A percentile compares a stretch with the other conserved stretches of the same genome.
These are phyloP conservation scores for Karalla daura DNA, from an alignment of 2,797 vertebrate genomes.

Conservation along the genomic window DNA sequence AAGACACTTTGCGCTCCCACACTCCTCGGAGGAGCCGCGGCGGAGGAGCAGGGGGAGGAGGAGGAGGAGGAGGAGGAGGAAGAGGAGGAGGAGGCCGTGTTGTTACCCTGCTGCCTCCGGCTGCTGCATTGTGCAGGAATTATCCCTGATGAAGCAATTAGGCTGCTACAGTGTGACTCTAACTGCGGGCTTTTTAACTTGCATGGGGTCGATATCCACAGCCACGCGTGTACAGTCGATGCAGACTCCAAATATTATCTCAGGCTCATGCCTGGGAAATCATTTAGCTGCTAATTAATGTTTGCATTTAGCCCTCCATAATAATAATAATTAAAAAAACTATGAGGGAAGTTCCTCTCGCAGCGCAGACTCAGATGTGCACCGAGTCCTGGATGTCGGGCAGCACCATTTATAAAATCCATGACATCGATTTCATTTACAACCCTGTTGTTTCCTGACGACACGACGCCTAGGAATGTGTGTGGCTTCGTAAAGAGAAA, in stretches of 20 bases:
- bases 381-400: conserved; percentile 37
- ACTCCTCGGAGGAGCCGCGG: conserved; percentile 52
- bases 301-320: conserved; percentile 27
- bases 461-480: conserved; percentile 45
- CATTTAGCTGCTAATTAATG: conserved; percentile 57
- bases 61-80: too few relatives aligned
- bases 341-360: conserved; percentile 47
- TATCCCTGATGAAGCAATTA: conserved; percentile 80
- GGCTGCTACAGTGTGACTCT: conserved; percentile 71
- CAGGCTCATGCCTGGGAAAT: conserved; percentile 58
- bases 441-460: conserved; percentile 54
- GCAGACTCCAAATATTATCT: conserved; percentile 68
- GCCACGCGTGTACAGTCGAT: conserved; percentile 67
- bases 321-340: too few relatives aligned
- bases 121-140: conserved; percentile 68
- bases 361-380: conserved; percentile 37
- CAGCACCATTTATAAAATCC: conserved; percentile 61
- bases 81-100: too few relatives aligned
- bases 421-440: conserved; percentile 71
- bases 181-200: conserved; percentile 75
- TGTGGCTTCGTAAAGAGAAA: background rate
- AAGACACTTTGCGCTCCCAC: conserved; percentile 55
- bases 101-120: conserved; percentile 72
- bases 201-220: conserved; percentile 76
- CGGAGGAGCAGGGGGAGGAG: too few relatives aligned